Evolutionary conservation across 2,888 invertebrate genomes (phyloP).

Genomic region (Sarcophaga carnaria): DNA sequence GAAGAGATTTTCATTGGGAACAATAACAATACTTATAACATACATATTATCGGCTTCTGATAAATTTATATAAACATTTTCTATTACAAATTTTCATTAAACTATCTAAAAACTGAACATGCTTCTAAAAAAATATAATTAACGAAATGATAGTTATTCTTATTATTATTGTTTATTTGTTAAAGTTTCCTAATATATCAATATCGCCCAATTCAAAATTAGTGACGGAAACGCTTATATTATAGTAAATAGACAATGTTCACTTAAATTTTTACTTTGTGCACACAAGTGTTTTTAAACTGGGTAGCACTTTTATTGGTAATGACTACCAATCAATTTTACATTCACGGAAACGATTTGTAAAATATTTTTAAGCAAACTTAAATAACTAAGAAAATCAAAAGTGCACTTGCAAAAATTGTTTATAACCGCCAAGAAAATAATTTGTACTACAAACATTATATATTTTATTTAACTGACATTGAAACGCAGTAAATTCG

Average conservation of each 20-base stretch:
- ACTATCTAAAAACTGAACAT: no score
- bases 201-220: background rate
- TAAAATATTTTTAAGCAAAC: slow-evolving; percentile 51
- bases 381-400: slow-evolving; percentile 49
- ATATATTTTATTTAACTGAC: slow-evolving; percentile 49
- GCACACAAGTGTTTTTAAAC: background rate
- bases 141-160: no score
- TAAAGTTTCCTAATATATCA: no score
- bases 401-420: slow-evolving; percentile 38
- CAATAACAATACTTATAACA: no score
- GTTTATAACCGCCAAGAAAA: background rate
- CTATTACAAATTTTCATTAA: no score
- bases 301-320: slow-evolving; percentile 23
- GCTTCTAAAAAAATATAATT: no score
- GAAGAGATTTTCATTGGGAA: no score
- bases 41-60: no score
- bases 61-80: no score
- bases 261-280: slow-evolving; percentile 6
- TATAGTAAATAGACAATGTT: background rate
- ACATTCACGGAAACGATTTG: slow-evolving; percentile 47
- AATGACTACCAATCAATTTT: slow-evolving; percentile 42
- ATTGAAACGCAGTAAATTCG: slow-evolving; percentile 56
- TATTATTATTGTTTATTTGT: no score
- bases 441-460: slow-evolving; percentile 40
- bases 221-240: background rate